Base-by-base conservation (phyloP, 2,797 vertebrate species). In the Sebastes cheni region DNA sequence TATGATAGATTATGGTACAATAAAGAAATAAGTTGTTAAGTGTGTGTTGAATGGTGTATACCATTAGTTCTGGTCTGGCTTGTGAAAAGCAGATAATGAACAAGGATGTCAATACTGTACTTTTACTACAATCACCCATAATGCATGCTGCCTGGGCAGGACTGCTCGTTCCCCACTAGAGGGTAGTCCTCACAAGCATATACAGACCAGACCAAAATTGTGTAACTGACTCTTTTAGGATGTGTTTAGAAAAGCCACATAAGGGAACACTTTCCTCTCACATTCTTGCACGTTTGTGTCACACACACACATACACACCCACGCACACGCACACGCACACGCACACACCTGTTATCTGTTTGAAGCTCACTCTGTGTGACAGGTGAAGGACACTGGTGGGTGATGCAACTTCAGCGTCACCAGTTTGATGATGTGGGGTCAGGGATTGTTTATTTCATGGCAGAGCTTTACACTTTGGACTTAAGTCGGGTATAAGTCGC, bases 1-100 rank as follows among this genome's bases (percentile, higher is more conserved):
- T 92, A 77, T 89, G 65, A 82, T 72, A 92, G 88, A 90, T 90
- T 84, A 69, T 86, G 84, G 74, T 90, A 91, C 80, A 94, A 93
- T 93, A 93, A 94, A 90, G 25, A 85, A 70, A 69, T 65, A 82
- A 46, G 23, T 87, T 85, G 52, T 82, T 68, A 81, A 69, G 27
- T 75, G 29, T 73, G 65, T 81, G 25, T 65, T 81, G 4, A 67
- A 73, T 77, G 2, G 52, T 60, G 22, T 36, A 22, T 73, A 9
- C 14, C 2, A 27, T 70, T 52, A 11, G 8, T 65, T 59, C 6
- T 73, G 11, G 4, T 60, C 14, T 62, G 4, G 1, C 16, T 5
- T 56, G 4, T 36, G 1, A 56, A 61, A 29, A 3, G 39, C 23
- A 30, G 14, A 25, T 56, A 30, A 10, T 1, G 1, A 52, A 3